phyloP scores from a whole-genome alignment of 2,113 vertebrate genomes.

The Gambusia holbrooki region DNA sequence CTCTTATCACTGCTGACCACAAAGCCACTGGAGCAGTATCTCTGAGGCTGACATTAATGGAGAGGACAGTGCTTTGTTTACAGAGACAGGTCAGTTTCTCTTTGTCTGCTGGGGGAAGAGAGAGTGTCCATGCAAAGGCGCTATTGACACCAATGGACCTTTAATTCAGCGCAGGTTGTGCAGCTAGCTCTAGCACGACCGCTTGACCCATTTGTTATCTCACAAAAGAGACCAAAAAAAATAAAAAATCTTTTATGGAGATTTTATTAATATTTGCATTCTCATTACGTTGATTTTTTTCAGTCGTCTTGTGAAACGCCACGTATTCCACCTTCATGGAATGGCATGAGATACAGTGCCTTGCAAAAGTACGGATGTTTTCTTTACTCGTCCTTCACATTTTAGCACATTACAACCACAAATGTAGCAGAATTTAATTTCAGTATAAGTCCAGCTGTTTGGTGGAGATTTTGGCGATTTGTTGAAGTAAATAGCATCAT shows the following conservation, averaged over 20 bases:
- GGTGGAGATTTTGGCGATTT: too few species aligned
- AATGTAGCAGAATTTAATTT: not conserved
- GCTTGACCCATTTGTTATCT: slow-evolving; percentile 11
- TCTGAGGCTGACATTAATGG: slow-evolving; percentile 74
- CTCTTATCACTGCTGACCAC: slow-evolving; percentile 80
- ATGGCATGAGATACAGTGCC: not conserved
- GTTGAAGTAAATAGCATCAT: not conserved
- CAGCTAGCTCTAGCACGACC: slow-evolving; percentile 8
- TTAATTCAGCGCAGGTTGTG: slow-evolving; percentile 55
- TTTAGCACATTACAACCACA: not conserved
- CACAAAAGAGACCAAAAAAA: slow-evolving; percentile 14
- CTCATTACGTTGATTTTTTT: not conserved
- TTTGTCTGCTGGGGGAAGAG: slow-evolving; percentile 47
- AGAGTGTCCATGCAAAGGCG: slow-evolving; percentile 16
- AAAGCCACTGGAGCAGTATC: slow-evolving; percentile 69
- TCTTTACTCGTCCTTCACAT: not conserved
- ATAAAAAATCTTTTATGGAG: slow-evolving; percentile 1
- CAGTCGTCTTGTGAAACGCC: not conserved
- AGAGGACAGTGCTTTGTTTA: slow-evolving; percentile 59
- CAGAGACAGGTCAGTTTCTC: slow-evolving; percentile 69
- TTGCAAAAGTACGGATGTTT: not conserved
- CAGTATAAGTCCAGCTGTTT: not conserved
- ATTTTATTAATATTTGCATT: slow-evolving; percentile 8
- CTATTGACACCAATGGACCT: slow-evolving; percentile 37
- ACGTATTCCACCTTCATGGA: not conserved